Conservation (phyloP, 2,113 vertebrate species). For the Cephalopholis sonnerati region DNA sequence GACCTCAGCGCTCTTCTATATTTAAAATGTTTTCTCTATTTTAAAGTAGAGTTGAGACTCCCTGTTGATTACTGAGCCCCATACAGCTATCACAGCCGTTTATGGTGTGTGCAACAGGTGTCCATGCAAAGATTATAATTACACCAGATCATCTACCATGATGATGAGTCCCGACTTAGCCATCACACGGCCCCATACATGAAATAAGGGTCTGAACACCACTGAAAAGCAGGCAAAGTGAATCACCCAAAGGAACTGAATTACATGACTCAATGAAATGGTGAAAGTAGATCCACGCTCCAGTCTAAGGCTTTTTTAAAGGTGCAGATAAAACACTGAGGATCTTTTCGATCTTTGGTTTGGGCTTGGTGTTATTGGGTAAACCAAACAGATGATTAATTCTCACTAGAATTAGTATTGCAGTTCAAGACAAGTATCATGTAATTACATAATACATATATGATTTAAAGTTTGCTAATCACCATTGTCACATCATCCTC, state of each 20-base stretch:
- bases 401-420: no score
- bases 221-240: background rate
- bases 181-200: background rate
- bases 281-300: background rate
- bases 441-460: no score
- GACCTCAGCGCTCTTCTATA: conserved; percentile 27
- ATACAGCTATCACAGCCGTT: background rate
- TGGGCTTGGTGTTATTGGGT: no score
- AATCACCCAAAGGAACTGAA: background rate
- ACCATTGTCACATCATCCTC: no score
- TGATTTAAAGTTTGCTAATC: no score
- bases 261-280: background rate
- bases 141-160: conserved; percentile 17
- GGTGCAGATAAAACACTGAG: background rate
- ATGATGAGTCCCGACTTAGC: conserved; percentile 15
- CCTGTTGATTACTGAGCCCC: background rate
- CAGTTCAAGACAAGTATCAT: no score
- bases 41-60: conserved; percentile 21
- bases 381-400: no score
- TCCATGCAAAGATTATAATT: conserved; percentile 31
- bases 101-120: conserved; percentile 55
- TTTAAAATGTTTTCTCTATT: conserved; percentile 33
- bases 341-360: no score
- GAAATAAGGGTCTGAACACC: no score
- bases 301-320: background rate